Base-by-base conservation (phyloP, 2,888 invertebrate species). In the Tricholauxania praeusta region DNA sequence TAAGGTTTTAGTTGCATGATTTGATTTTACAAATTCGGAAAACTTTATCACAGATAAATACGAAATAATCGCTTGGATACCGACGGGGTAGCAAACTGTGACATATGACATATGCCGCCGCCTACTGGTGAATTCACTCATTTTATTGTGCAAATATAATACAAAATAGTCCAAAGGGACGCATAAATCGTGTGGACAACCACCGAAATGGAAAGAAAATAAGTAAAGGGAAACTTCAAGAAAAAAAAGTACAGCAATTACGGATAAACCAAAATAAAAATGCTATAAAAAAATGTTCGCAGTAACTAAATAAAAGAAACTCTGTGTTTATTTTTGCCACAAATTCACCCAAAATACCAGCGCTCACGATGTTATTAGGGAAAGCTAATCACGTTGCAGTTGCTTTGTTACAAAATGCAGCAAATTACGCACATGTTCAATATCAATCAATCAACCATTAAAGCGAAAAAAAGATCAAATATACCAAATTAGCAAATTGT, bases 381-480 rank as follows among this genome's bases (percentile, higher is more conserved):
- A 28, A 4, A 28, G 78, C 82, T 81, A 83, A 83, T 83, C 83
- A 82, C 74, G 73, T n/a, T 55, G 47, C 75, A 78, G 78, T 78
- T 75, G 76, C 71, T 67, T 76, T 76, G 72, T 76, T 78, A 39
- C 62, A 63, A 77, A 74, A 76, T 77, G 76, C 75, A 77, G 74
- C 78, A 80, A 82, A 82, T 83, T 79, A 77, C 76, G 77, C 83
- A 83, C 80, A 83, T 83, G 83, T 75, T 76, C 77, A 63, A 63
- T 48, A 63, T 53, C 70, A 70, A 70, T 70, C 69, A 51, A 52
- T 69, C 69, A 12, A 49, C 28, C 60, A 22, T 32, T 60, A 59
- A 10, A 60, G 49, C 69, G 12, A 32, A 69, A 39, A 39, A 60
- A 57, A 57, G 57, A 67, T 67, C 63, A 62, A 70, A 15, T 48